Percentiles rank a stretch among this genome's conserved stretches.
Conservation (phyloP, 2,797 vertebrate genomes). For the Poeciliopsis turneri region DNA sequence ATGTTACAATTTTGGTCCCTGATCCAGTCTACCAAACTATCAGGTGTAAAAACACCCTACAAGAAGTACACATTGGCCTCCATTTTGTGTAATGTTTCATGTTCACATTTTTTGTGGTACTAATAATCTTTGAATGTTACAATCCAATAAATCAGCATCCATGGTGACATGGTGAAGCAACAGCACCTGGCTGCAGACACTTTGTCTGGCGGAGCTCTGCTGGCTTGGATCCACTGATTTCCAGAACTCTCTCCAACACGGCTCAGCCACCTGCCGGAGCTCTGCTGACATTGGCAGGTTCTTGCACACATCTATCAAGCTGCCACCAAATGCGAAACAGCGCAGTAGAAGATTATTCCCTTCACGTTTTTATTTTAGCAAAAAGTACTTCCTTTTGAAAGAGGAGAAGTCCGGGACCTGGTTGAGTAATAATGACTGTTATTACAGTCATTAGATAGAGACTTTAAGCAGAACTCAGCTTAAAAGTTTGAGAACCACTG, state of each 20-base stretch:
- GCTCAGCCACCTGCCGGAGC: background rate
- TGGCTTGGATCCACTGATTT: background rate
- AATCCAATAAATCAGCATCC: background rate
- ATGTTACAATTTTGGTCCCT: no score
- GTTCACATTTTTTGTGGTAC: background rate
- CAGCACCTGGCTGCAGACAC: background rate
- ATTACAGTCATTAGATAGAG: background rate
- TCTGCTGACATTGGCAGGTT: background rate
- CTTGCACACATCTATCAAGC: background rate
- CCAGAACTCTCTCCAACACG: background rate
- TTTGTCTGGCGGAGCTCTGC: background rate
- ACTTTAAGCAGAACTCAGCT: background rate
- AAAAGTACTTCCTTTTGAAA: background rate
- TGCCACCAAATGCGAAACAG: background rate
- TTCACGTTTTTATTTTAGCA: background rate
- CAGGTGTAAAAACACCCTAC: no score
- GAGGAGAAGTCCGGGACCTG: background rate
- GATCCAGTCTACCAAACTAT: no score
- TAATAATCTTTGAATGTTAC: background rate
- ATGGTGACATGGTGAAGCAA: background rate
- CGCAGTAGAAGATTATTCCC: background rate
- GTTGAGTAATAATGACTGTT: background rate
- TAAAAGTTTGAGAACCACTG: background rate
- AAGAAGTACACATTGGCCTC: background rate
- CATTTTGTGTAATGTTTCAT: background rate